A percentile compares a stretch with the other conserved stretches of the same genome.
These are phyloP conservation scores for Eclectus roratus DNA, from an alignment of 2,113 vertebrate species.

Conservation along the genomic window DNA sequence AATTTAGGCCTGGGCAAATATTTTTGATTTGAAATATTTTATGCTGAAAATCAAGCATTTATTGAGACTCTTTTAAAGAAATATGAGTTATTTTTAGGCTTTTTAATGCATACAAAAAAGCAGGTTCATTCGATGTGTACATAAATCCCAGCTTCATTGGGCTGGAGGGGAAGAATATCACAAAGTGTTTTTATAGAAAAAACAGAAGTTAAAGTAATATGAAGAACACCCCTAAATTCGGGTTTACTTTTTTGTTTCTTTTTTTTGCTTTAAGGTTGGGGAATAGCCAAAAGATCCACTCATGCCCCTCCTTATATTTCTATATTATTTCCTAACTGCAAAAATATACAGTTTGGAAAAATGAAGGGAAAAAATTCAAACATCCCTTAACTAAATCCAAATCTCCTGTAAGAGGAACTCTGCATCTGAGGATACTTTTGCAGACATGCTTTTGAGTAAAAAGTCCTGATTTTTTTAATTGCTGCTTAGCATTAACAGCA, in stretches of 20 bases:
- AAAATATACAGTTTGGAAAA: neutral
- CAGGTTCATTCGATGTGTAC: rapidly evolving
- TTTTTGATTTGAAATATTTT: neutral
- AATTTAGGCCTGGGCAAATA: neutral
- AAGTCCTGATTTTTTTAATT: neutral
- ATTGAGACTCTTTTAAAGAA: neutral
- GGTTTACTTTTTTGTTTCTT: neutral
- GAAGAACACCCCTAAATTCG: neutral
- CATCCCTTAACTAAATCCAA: neutral
- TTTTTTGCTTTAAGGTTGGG: neutral
- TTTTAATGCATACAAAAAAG: neutral
- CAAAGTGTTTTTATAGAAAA: neutral
- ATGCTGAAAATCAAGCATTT: neutral
- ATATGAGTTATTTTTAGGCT: neutral
- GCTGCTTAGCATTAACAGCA: neutral
- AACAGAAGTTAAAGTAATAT: neutral
- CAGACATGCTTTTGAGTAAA: neutral
- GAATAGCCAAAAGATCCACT: neutral
- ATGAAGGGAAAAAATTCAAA: neutral
- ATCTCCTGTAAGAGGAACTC: neutral
- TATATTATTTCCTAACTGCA: neutral
- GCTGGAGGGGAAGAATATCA: neutral
- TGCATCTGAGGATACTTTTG: neutral
- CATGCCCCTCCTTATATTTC: neutral
- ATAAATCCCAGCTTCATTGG: neutral